Percentiles rank a stretch among this genome's conserved stretches.
Evolutionary conservation across 2,797 vertebrate species (phyloP).

Genomic region (Galago senegalensis): DNA sequence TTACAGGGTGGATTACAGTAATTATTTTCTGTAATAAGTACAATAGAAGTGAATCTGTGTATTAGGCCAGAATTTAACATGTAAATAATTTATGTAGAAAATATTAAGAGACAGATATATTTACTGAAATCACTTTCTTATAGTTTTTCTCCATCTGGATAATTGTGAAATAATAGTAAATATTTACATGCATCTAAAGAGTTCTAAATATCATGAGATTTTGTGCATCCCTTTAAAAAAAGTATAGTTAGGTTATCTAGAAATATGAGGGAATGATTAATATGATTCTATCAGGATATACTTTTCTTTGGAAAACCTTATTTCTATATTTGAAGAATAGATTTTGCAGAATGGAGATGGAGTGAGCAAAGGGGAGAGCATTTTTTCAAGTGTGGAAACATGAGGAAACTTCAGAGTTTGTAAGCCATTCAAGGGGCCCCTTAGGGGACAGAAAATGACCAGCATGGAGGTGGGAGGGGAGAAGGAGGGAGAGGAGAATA

Average conservation of each 20-base stretch:
- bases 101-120: constrained; percentile 31
- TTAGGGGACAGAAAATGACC: constrained; percentile 20
- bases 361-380: not conserved
- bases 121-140: constrained; percentile 8
- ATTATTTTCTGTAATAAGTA: not conserved
- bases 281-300: constrained; percentile 14
- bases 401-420: constrained; percentile 27
- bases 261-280: constrained; percentile 43
- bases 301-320: constrained; percentile 58
- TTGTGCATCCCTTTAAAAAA: constrained; percentile 41
- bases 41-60: constrained; percentile 6
- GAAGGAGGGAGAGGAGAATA: not conserved
- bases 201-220: not conserved
- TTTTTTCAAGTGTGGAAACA: constrained; percentile 50
- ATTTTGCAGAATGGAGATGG: not conserved
- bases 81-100: constrained; percentile 11
- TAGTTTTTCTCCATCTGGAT: not conserved
- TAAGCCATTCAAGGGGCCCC: not conserved
- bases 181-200: not conserved
- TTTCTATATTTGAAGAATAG: constrained; percentile 60
- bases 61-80: not conserved
- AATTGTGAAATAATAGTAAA: constrained; percentile 34
- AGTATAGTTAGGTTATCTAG: constrained; percentile 35
- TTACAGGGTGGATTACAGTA: constrained; percentile 35
- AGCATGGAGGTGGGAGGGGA: not conserved